Percentiles rank a stretch among this genome's conserved stretches.
phyloP scores from a whole-genome alignment of 2,797 vertebrate species.

The Otus scops region DNA sequence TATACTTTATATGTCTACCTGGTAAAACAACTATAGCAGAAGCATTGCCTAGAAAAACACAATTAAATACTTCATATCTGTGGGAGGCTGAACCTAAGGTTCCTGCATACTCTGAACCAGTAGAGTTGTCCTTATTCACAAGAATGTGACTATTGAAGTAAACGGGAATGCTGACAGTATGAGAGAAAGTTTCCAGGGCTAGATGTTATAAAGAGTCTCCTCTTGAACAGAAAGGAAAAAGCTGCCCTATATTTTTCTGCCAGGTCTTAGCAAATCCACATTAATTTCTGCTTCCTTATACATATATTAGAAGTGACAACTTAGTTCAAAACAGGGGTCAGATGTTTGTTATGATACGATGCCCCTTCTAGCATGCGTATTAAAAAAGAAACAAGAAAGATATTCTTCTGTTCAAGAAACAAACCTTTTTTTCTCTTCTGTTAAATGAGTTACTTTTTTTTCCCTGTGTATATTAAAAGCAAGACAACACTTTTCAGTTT shows the following conservation, averaged over 20 bases:
- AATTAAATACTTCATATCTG: background rate
- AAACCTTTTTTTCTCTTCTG: background rate
- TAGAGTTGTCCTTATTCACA: background rate
- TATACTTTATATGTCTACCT: background rate
- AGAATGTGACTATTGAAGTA: background rate
- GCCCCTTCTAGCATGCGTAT: background rate
- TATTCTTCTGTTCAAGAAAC: background rate
- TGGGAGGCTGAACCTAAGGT: background rate
- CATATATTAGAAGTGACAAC: background rate
- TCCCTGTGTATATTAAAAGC: background rate
- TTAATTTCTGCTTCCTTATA: background rate
- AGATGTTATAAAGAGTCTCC: background rate
- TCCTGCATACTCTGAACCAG: background rate
- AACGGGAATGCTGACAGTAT: background rate
- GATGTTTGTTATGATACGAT: background rate
- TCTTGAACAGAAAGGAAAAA: constrained; percentile 34
- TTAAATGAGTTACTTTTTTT: background rate
- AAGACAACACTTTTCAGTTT: background rate
- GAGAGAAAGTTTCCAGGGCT: constrained; percentile 50
- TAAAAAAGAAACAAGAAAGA: background rate
- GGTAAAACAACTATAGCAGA: background rate
- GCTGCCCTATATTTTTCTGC: constrained; percentile 16
- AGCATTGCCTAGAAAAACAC: background rate
- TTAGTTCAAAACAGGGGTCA: background rate
- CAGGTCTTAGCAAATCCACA: background rate